Base-by-base conservation (phyloP, 2,888 invertebrate species). In the Corbicula japonica region DNA sequence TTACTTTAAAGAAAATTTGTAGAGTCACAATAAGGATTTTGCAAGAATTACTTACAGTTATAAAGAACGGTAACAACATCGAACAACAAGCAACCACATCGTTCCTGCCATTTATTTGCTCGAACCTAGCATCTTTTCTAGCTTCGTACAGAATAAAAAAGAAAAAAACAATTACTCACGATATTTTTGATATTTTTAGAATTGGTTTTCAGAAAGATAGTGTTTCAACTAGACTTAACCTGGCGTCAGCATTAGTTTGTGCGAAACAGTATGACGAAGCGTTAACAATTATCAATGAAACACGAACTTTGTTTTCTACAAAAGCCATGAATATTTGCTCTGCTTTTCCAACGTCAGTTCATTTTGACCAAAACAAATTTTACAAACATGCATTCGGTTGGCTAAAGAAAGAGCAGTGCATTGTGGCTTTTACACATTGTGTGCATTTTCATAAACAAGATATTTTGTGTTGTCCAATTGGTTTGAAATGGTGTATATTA, bases 391-490 rank as follows among this genome's bases (percentile, higher is more conserved):
- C 50, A 2, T 3, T 6, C 2, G 21, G 15, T 5, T 6, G 15
- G 28, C 23, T 50, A 26, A 15, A 26, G 4, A n/a, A 10, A 2
- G 26, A 23, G 5, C 4, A n/a, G 26, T 50, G 50, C 26, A 2
- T 6, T 4, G 26, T 26, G 5, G 15, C 50, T 5, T 50, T 23
- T 50, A 15, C 50, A 10, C 4, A 8, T 10, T 50, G 50, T 50
- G 50, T 50, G 6, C 12, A 50, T 10, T 50, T 21, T 15, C 23
- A 2, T 10, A 50, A 26, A 23, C 8, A 50, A 23, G 50, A 50
- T 26, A 50, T 21, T 26, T 50, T 23, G 50, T 50, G 50, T 50
- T 50, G 50, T 21, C 50, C 50, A 23, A 2, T 23, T 26, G 50
- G 50, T 2, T 15, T 50, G 15, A 21, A 28, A 50, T 26, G 26